Conservation (phyloP, 2,113 vertebrate species). For the Bubo blakistoni region DNA sequence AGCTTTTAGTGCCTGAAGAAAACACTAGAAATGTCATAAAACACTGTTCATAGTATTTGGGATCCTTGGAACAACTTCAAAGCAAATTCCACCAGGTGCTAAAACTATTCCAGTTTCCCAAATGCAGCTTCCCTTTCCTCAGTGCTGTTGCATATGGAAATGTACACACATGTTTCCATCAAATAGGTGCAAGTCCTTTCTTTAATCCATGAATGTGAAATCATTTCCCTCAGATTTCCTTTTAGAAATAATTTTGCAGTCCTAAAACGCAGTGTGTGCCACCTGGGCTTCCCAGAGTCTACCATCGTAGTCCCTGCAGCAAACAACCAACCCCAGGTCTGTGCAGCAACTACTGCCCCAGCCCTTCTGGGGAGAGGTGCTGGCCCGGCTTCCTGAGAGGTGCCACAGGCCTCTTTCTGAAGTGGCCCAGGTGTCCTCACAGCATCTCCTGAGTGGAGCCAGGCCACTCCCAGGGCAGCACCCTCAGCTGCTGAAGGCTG, state of each 20-base stretch:
- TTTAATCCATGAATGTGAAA: neutral
- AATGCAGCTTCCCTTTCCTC: neutral
- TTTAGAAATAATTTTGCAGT: neutral
- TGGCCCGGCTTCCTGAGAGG: neutral
- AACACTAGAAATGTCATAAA: neutral
- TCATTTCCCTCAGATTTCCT: neutral
- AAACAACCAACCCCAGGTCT: accelerated
- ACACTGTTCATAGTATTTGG: neutral
- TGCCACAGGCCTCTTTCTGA: neutral
- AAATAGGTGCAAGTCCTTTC: neutral
- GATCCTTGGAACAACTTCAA: neutral
- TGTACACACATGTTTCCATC: accelerated
- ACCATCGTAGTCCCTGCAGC: neutral
- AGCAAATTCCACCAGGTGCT: neutral
- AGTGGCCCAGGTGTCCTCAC: neutral
- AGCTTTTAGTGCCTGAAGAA: neutral
- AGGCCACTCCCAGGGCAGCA: neutral
- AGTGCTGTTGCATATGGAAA: neutral
- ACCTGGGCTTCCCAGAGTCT: neutral
- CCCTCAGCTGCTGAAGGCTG: neutral
- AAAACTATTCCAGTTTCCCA: neutral
- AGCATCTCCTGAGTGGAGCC: neutral
- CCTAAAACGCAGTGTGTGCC: neutral
- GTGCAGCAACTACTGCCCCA: neutral
- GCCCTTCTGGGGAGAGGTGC: neutral